Evolutionary conservation across 2,797 vertebrate species (phyloP), one percentile per base, ranked within the genome.

Genomic region (Tokudaia tokunoshimensis): DNA sequence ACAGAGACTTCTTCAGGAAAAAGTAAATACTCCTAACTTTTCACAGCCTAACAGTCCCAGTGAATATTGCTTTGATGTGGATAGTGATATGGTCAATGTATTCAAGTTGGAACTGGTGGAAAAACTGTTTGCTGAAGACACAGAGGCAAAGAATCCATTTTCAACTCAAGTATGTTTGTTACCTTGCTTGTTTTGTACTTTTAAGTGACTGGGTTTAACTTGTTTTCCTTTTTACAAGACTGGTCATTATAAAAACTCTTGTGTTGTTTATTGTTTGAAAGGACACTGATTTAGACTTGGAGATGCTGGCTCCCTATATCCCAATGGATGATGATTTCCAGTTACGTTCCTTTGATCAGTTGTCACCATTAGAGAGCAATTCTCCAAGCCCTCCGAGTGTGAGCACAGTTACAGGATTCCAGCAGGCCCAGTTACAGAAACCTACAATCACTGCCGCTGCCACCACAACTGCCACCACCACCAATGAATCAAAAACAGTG

Each of bases 251-350:
- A 88, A 96, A 95, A 91, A 93, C 10, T 89, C 44, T 50, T 57
- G 0, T 86, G 20, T 94, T 94, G 8, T 96, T 41, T 92, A 9
- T 96, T 37, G 91, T 96, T 95, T 97, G 98, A 47, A 96, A 99
- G 99, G 98, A 99, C 95, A 99, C 99, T 8, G 99, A 99, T 98
- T 98, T 99, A 96, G 99, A 99, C 96, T 98, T 99, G 98, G 99
- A 99, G 98, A 99, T 99, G 99, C 98, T 99, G 85, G 99, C 99
- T 83, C 99, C 99, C 17, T 99, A 99, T 97, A 99, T 99, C 98
- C 99, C 99, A 63, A 99, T 99, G 99, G 99, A 99, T 59, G 99
- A 99, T 44, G 99, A 99, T 97, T 99, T 99, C 98, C 99, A 99
- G 99, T 98, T 99, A 96, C 99, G 99, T 65, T 99, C 99, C 95